Conservation (phyloP, 2,888 invertebrate genomes). For the Byasa hedistus region DNA sequence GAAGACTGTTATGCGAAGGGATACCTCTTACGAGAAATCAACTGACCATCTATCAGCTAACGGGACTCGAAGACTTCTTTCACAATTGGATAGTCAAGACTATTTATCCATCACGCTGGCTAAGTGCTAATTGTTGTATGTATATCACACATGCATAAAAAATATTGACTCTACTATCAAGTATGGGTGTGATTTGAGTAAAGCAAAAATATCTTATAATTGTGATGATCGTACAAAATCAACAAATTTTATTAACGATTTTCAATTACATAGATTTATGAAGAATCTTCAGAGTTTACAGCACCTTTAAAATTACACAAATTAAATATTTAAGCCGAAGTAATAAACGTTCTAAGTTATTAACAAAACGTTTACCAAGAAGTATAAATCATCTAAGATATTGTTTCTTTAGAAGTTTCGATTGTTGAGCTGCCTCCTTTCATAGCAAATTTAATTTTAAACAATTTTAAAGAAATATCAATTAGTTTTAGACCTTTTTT, state of each 20-base stretch:
- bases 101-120: too few relatives aligned
- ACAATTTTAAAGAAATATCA: slow-evolving; percentile 6
- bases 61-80: too few relatives aligned
- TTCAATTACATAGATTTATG: too few relatives aligned
- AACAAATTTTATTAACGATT: background rate
- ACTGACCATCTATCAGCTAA: too few relatives aligned
- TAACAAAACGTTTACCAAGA: slow-evolving; percentile 22
- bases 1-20: too few relatives aligned
- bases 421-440: slow-evolving; percentile 3
- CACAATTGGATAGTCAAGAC: too few relatives aligned
- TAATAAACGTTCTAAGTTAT: slow-evolving; percentile 9
- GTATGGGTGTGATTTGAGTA: too few relatives aligned
- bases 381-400: slow-evolving; percentile 14
- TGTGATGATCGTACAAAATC: background rate
- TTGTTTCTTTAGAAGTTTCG: slow-evolving; percentile 15
- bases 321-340: background rate
- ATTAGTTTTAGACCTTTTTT: slow-evolving; percentile 3
- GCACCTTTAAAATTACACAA: background rate
- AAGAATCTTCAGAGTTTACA: too few relatives aligned
- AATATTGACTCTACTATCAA: too few relatives aligned
- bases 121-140: too few relatives aligned
- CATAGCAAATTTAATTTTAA: slow-evolving; percentile 18
- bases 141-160: too few relatives aligned
- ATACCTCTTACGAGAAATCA: too few relatives aligned
- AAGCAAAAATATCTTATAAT: background rate